Base-by-base conservation (phyloP, 2,113 vertebrate species). In the Hippocampus comes region DNA sequence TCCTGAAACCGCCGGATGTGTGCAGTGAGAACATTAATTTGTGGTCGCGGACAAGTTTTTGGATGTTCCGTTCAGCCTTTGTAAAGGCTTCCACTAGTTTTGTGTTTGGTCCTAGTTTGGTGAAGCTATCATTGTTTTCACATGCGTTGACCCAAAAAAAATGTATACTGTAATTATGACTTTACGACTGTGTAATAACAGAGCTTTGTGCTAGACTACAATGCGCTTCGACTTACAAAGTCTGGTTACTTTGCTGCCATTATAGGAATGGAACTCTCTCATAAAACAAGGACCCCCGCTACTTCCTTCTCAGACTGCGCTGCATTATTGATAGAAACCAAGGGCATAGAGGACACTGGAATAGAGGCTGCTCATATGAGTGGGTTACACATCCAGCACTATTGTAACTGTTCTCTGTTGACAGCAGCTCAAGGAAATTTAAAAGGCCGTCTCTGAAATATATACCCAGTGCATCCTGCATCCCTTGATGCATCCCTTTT, bases 281-380 rank as follows among this genome's bases (percentile, higher is more conserved):
- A 34, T 61, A 34, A n/a, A 34, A 18, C 27, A 61, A 61, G 27
- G 59, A 61, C 25, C 59, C 27, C 27, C 59, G 34, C 59, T 34
- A 17, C 27, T 61, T 61, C 30, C 25, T 17, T 15, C 59, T 61
- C 59, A 14, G 59, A 61, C 59, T 30, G 59, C 27, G 9, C 59
- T 61, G 27, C 59, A 61, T 61, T 61, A 61, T 61, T 61, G 59
- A 61, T 61, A 34, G 27, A 61, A 61, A 61, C 27, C 59, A 61
- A 61, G 59, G 59, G 34, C 59, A 61, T 34, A 17, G 27, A 61
- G 27, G 59, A 61, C 59, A 18, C 27, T 5, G 25, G 15, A 34
- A 61, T 34, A 61, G 59, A 34, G 27, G 27, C 59, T 30, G 27
- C 59, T 61, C 27, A 30, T 34, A 61, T 20, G 59, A 61, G 27